Percentiles rank a stretch among this genome's conserved stretches.
Conservation (phyloP, 2,113 vertebrate genomes). For the Egretta garzetta region DNA sequence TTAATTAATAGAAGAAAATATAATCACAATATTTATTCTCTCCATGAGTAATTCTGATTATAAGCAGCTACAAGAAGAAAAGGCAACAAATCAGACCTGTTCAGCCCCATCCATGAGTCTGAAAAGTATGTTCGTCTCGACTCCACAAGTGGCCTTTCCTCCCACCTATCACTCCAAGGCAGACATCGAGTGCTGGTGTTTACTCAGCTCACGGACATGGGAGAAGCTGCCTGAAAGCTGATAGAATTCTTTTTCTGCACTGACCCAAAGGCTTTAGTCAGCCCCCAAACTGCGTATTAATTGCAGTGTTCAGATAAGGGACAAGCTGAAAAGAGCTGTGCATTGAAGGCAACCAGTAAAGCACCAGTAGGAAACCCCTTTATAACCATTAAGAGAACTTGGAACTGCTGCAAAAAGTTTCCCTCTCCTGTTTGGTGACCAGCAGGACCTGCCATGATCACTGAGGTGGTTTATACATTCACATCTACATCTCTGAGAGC, state of each 20-base stretch:
- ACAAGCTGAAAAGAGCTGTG: not conserved
- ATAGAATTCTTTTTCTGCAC: not conserved
- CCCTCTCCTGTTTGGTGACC: not conserved
- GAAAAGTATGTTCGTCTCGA: not conserved
- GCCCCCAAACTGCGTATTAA: not conserved
- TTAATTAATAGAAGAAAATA: not conserved
- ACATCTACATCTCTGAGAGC: not conserved
- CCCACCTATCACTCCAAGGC: not conserved
- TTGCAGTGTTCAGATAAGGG: not conserved
- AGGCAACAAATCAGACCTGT: not conserved
- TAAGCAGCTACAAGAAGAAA: not conserved
- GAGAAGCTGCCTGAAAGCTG: not conserved
- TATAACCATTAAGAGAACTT: not conserved
- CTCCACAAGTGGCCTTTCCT: not conserved
- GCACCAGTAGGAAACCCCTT: not conserved
- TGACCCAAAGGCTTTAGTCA: not conserved
- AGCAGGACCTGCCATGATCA: not conserved
- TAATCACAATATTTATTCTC: not conserved
- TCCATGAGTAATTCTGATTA: not conserved
- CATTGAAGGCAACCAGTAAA: not conserved
- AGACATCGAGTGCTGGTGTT: not conserved
- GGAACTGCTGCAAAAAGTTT: not conserved
- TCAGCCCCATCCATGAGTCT: fast-evolving
- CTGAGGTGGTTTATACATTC: not conserved
- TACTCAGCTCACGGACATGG: not conserved